Base-by-base conservation (phyloP, 2,797 vertebrate genomes). In the Neosilurus hyrtlii region DNA sequence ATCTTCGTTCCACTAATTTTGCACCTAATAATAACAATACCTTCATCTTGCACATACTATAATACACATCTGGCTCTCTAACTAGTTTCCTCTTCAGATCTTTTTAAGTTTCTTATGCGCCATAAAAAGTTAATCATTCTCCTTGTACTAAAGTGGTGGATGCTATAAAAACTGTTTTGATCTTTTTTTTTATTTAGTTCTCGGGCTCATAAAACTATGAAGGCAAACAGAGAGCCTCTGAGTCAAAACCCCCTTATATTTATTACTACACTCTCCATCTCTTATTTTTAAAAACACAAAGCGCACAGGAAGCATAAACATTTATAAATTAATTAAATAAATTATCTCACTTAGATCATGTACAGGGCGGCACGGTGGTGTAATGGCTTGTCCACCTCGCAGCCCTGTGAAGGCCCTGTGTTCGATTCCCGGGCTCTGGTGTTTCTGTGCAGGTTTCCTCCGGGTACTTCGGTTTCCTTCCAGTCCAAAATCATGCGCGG, bases 61-160 rank as follows among this genome's bases (percentile, higher is more conserved):
- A 2, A 37, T 11, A 61, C 56, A 35, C 73, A 35, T 35, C 16
- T 20, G n/a, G 4, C 3, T 0, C 15, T 71, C 20, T n/a, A 51
- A 71, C 37, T 24, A 1, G n/a, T 18, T 82, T 62, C 82, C 59
- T 65, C 70, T 82, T 82, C 82, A 79, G n/a, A 66, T 61, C 30
- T 66, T 51, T 14, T 59, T 30, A 61, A 63, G 15, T 24, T 77
- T 56, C 24, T 62, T 56, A 49, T 22, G 22, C 62, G 26, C 59
- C 15, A 24, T 67, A 52, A 73, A 75, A 63, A 82, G 92, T 93
- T 92, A 93, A 93, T 93, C 79, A 93, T 93, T 93, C 84, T 75
- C 89, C 79, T 11, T 75, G 54, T 73, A 84, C 82, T 63, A 84
- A 85, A 88, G 88, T 82, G 83, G 86, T 65, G 20, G 70, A 62